Base-by-base conservation (phyloP, 37 sponge, comb jelly and placozoan species). In the Hormiphora californensis region DNA sequence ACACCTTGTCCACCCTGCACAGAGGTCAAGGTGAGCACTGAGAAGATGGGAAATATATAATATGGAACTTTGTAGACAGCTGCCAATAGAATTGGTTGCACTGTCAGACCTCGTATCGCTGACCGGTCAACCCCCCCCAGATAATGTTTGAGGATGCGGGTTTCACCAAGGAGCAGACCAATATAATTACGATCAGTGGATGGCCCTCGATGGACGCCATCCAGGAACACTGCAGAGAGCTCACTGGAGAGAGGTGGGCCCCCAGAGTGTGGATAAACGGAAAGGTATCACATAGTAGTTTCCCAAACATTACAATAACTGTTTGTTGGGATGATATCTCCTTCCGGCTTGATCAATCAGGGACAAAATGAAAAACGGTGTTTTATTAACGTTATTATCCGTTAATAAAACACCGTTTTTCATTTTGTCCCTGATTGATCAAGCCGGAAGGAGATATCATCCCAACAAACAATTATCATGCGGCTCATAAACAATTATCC, bases 191-290 rank as follows among this genome's bases (percentile, higher is more conserved):
- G 3, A 57, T 57, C n/a, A 28, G 30, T 23, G 61, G 27, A 23
- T 57, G 61, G 61, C 61, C 61, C 30, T 21, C n/a, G 5, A 57
- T 57, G 61, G 61, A 57, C n/a, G 30, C n/a, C 61, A 57, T 57
- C 23, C 61, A 57, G 61, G 61, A 57, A 12, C 61, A 57, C n/a
- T 57, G 61, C n/a, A 57, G 61, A 57, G 30, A 57, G 61, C n/a
- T 57, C 7, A 57, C 61, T 28, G 61, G 61, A 57, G 61, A 57
- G 61, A 57, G 61, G n/a, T 57, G 61, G 61, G 27, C 61, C 61
- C 61, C 61, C 61, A 5, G 61, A 12, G 61, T 57, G 30, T 57
- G 61, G 61, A 57, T 57, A 19, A 57, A 57, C 61, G 61, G 61
- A 23, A 57, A 57, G 61, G 61, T 57, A 57, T n/a, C n/a, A n/a